A percentile compares a stretch with the other conserved stretches of the same genome.
These are phyloP conservation scores for Girardinus metallicus DNA, from an alignment of 2,797 vertebrate species.

Conservation along the genomic window DNA sequence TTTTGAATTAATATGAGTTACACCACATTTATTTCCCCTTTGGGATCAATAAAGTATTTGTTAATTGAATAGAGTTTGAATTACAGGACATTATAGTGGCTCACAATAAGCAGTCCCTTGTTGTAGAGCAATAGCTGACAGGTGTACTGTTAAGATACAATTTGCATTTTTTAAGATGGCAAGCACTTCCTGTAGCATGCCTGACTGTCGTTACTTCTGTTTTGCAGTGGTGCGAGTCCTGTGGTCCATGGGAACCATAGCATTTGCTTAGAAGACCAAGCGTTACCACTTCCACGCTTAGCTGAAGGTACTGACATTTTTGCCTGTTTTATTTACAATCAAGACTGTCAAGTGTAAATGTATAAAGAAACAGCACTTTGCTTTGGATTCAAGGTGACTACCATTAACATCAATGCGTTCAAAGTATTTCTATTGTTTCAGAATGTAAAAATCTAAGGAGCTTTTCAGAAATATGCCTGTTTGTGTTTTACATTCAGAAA, in stretches of 20 bases:
- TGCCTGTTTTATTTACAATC: neutral
- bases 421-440: neutral
- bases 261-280: neutral
- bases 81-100: neutral
- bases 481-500: neutral
- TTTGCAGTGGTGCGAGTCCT: conserved; percentile 44
- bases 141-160: neutral
- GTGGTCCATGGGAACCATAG: conserved; percentile 5
- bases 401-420: neutral
- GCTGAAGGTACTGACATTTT: conserved; percentile 28
- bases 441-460: neutral
- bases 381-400: neutral
- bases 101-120: neutral
- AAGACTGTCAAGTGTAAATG: neutral
- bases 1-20: too few relatives aligned
- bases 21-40: too few relatives aligned
- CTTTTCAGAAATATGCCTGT: neutral
- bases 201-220: neutral
- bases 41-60: neutral
- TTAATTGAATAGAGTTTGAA: too few relatives aligned
- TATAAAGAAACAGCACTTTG: neutral
- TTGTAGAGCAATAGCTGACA: neutral
- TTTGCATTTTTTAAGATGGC: neutral
- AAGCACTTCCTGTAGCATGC: neutral
- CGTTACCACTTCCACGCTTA: accelerated